Base-by-base conservation (phyloP, 2,797 vertebrate species). In the Phrynocephalus vlangalii region DNA sequence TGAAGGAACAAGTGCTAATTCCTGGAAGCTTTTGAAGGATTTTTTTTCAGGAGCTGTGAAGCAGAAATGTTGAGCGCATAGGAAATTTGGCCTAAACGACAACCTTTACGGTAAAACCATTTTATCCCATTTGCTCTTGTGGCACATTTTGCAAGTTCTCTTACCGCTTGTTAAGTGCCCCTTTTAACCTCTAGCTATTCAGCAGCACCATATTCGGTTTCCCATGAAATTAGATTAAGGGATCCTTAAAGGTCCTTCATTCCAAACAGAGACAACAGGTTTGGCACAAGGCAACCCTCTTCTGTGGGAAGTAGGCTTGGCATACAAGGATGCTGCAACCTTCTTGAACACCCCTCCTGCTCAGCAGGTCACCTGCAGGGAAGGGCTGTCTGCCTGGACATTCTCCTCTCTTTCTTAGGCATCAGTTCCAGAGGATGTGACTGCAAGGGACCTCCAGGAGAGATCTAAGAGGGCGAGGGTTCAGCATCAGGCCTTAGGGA, bases 361-460 rank as follows among this genome's bases (percentile, higher is more conserved):
- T 70, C 67, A 2, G 8, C 24, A 96, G 97, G 96, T 97, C 98
- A 97, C 97, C 97, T 98, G 97, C 97, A 96, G 96, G 92, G 92
- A 95, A 95, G 93, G 95, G 94, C 96, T 95, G 95, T 94, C 93
- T 95, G 94, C 92, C 96, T 93, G 94, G 97, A 95, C 91, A 96
- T 94, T 92, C 93, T 96, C 96, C 95, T 96, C 93, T 96, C 95
- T 94, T 84, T 0, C 92, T 95, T 91, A 91, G 93, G 84, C 75
- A 44, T 44, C 94, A 94, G 94, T 91, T 96, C 96, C 96, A 90
- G 88, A 95, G 96, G 95, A 96, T 92, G 87, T 86, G 91, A 92
- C 92, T 86, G 79, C 56, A 90, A 93, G 90, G 97, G 96, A 97
- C 97, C 97, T 97, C 97, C 96, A 96, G 95, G 94, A 95, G 93